Percentiles rank a stretch among this genome's conserved stretches.
Evolutionary conservation across 2,113 vertebrate genomes (phyloP).

Genomic region (Atrichornis clamosus): DNA sequence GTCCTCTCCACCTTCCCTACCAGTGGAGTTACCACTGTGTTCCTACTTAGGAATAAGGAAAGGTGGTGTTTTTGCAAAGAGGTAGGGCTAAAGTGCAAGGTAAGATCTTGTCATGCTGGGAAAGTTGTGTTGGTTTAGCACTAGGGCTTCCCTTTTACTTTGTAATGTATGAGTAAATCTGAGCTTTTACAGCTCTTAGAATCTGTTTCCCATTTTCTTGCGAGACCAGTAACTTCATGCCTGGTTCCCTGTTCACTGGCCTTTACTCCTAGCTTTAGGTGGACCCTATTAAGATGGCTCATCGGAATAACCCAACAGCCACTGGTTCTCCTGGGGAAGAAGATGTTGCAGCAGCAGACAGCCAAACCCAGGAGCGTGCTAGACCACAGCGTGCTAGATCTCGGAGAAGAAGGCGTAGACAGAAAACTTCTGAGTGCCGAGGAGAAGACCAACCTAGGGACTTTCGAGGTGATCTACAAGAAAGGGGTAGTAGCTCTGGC

Average conservation of each 20-base stretch:
- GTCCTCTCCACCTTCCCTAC: fast-evolving
- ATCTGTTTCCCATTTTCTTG: fast-evolving
- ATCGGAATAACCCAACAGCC: not conserved
- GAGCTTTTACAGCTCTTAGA: not conserved
- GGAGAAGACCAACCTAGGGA: not conserved
- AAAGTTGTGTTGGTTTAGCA: not conserved
- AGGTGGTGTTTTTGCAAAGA: fast-evolving
- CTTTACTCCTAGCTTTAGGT: not conserved
- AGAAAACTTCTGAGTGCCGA: not conserved
- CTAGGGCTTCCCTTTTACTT: not conserved
- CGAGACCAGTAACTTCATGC: not conserved
- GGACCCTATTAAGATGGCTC: not conserved
- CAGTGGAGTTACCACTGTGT: not conserved
- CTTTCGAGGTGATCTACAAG: not conserved
- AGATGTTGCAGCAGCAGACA: not conserved
- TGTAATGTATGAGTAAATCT: not conserved
- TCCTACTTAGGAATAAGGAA: fast-evolving
- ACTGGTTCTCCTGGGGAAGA: fast-evolving
- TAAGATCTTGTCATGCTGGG: fast-evolving
- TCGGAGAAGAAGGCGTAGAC: not conserved
- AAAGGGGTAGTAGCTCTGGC: not conserved
- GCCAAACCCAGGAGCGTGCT: not conserved
- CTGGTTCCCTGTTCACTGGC: fast-evolving
- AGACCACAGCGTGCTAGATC: not conserved
- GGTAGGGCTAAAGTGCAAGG: fast-evolving